A percentile compares a stretch with the other conserved stretches of the same genome.
phyloP scores from a whole-genome alignment of 2,888 invertebrate species.

The Heliconius cydno region DNA sequence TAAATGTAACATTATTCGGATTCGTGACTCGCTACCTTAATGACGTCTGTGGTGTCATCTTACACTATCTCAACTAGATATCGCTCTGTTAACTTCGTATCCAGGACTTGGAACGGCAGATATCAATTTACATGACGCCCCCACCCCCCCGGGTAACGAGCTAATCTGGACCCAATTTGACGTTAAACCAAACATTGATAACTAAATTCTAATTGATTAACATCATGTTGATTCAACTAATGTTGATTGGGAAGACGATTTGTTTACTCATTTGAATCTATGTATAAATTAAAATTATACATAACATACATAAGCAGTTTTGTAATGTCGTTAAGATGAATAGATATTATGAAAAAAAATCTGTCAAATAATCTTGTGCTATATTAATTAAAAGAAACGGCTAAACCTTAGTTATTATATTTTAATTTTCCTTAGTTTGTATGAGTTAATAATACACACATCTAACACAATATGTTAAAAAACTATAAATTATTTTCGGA shows the following conservation, averaged over 20 bases:
- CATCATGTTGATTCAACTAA: not conserved
- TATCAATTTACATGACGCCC: constrained; percentile 32
- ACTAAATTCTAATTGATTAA: constrained; percentile 11
- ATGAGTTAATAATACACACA: not conserved
- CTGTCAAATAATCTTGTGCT: not conserved
- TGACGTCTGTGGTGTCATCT: constrained; percentile 29
- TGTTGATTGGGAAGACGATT: not conserved
- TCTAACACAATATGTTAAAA: not conserved
- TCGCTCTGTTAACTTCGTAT: constrained; percentile 21
- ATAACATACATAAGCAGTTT: not conserved
- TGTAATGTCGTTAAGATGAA: not conserved
- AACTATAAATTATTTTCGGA: not conserved
- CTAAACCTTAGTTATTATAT: not conserved
- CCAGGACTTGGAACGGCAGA: constrained; percentile 2
- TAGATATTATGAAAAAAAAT: not conserved
- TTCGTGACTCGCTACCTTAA: constrained; percentile 28
- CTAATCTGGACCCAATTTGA: constrained; percentile 27
- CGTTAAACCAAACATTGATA: constrained; percentile 5
- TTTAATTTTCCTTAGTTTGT: not conserved
- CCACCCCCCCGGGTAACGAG: constrained; percentile 17
- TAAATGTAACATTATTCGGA: constrained; percentile 8
- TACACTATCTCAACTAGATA: constrained; percentile 5
- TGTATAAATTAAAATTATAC: not conserved
- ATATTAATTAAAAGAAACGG: not conserved
- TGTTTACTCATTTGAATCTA: not conserved